Evolutionary conservation across 1,140 invertebrate genomes (phyloP).

Genomic region (Zaprionus taronus): DNA sequence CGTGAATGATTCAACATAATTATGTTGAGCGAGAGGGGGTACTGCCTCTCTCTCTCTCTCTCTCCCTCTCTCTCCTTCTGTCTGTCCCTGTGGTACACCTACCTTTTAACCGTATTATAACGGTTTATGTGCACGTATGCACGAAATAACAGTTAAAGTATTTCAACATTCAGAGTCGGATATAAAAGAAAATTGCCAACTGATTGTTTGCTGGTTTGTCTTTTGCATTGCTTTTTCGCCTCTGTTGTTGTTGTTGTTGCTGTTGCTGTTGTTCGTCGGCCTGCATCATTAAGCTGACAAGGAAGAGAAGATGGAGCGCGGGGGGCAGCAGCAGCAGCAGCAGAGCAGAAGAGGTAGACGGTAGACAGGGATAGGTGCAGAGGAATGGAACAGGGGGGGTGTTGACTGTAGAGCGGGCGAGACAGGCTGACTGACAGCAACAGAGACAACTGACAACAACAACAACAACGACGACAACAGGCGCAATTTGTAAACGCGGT

Average conservation of each 20-base stretch:
- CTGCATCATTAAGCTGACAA: constrained; percentile 57
- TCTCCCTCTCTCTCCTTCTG: not conserved
- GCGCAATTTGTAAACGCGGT: constrained; percentile 20
- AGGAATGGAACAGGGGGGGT: not conserved
- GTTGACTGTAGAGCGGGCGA: not conserved
- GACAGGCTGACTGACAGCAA: constrained; percentile 42
- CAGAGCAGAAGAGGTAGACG: too few species aligned
- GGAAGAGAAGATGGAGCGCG: not conserved
- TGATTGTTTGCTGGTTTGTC: constrained; percentile 70
- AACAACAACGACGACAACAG: constrained; percentile 14
- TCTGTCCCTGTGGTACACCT: not conserved
- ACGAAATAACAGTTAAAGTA: constrained; percentile 79
- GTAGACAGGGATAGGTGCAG: too few species aligned
- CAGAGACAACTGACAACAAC: constrained; percentile 36
- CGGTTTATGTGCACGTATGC: constrained; percentile 73
- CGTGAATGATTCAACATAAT: constrained; percentile 78
- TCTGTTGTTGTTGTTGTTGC: not conserved
- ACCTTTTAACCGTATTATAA: constrained; percentile 71
- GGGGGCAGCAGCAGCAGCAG: not conserved
- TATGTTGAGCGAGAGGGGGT: constrained; percentile 61
- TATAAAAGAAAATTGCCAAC: constrained; percentile 69
- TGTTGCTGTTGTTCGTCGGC: constrained; percentile 6
- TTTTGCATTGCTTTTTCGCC: constrained; percentile 21
- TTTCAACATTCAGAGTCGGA: constrained; percentile 73
- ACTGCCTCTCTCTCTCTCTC: not conserved